Base-by-base conservation (phyloP, 2,888 invertebrate genomes). In the Athalia cordata region DNA sequence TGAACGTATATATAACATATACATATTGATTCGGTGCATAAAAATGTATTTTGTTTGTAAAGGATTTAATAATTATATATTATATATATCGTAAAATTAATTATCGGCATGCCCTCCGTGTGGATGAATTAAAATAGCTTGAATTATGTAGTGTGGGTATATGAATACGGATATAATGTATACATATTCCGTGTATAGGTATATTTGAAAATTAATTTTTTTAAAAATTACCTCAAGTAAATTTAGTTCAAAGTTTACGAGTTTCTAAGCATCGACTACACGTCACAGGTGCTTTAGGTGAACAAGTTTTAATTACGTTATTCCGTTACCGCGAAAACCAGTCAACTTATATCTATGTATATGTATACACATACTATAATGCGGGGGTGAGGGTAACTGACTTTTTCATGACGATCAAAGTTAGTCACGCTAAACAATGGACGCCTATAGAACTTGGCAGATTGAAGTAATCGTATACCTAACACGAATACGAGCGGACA, bases 221-320 rank as follows among this genome's bases (percentile, higher is more conserved):
- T 29, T 13, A 8, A 13, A 66, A 49, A 49, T 49, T 66, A n/a
- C 6, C 13, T 47, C 47, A 65, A 6, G 13, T 49, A n/a, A 65
- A 49, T n/a, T 3, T 3, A 7, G 47, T 6, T 47, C 6, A 4
- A 65, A 65, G 47, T 66, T 66, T 49, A 49, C 49, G 13, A 66
- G 3, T 49, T 66, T 66, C 66, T 13, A 49, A n/a, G 13, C 8
- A 59, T 49, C 9, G 15, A 13, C 7, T 6, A 15, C 4, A 49
- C 66, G 15, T 66, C 66, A 66, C 11, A 66, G 8, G 49, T 66
- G 6, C 3, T 13, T 68, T 55, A 29, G 55, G n/a, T 55, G 15
- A 68, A 13, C 43, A 52, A 43, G 68, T 43, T 68, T 52, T 68
- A 68, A 68, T 68, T 43, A 52, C 11, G n/a, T 68, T 68, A 15